phyloP scores from a whole-genome alignment of 37 sponge, comb jelly and placozoan species.

The Eunapius fragilis region DNA sequence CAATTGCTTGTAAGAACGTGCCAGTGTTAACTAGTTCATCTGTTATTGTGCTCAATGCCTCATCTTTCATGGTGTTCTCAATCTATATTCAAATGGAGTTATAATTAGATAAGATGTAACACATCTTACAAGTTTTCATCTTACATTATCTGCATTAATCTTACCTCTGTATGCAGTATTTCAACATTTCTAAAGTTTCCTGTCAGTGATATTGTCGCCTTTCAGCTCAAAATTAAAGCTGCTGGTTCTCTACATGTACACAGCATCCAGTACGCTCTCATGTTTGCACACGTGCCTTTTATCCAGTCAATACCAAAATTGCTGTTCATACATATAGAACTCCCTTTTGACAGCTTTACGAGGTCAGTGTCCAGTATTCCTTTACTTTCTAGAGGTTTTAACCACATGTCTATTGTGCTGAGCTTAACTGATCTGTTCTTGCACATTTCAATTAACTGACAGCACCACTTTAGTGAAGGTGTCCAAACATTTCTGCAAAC shows the following conservation, averaged over 20 bases:
- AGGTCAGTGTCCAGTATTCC: not conserved
- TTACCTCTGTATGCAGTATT: not conserved
- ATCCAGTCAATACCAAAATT: not conserved
- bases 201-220: slow-evolving; percentile 7
- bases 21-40: slow-evolving; percentile 10
- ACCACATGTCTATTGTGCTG: slow-evolving; percentile 12
- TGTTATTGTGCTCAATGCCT: slow-evolving; percentile 20
- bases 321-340: not conserved
- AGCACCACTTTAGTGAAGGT: slow-evolving; percentile 30
- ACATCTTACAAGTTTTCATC: not conserved
- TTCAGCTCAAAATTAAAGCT: slow-evolving; percentile 7
- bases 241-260: slow-evolving; percentile 30
- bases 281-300: not conserved
- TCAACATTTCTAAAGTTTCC: slow-evolving; percentile 52
- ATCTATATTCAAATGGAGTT: not conserved
- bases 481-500: slow-evolving; percentile 20
- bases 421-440: slow-evolving; percentile 6
- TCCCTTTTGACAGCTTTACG: not conserved
- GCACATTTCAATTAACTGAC: not conserved
- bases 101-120: too few relatives aligned
- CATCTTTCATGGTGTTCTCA: slow-evolving; percentile 27
- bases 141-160: not conserved
- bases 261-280: slow-evolving; percentile 20
- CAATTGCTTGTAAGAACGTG: slow-evolving; percentile 34
- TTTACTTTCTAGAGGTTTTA: not conserved